Conservation (phyloP, 2,888 invertebrate species). For the Zonitis immaculata region DNA sequence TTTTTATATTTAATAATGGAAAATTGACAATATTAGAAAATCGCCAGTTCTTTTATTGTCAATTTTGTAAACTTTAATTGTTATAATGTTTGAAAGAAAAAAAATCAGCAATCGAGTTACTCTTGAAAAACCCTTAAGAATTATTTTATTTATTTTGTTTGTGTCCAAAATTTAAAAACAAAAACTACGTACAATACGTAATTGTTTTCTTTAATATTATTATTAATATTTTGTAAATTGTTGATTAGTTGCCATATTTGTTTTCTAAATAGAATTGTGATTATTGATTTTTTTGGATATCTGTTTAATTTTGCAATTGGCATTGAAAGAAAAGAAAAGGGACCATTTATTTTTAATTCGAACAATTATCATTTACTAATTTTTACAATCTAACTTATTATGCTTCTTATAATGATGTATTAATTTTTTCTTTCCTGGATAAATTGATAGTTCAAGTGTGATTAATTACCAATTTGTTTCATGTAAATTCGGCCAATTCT, state of each 20-base stretch:
- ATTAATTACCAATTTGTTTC: conserved; percentile 41
- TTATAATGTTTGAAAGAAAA: not conserved
- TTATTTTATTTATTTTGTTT: conserved; percentile 8
- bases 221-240: conserved; percentile 19
- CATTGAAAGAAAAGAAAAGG: conserved; percentile 37
- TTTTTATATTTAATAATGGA: conserved; percentile 40
- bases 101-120: not conserved
- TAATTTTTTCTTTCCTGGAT: conserved; percentile 19
- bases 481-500: conserved; percentile 30
- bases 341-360: conserved; percentile 42
- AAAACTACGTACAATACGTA: conserved; percentile 1
- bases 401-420: conserved; percentile 24
- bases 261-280: conserved; percentile 25
- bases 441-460: conserved; percentile 21
- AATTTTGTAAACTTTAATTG: not conserved
- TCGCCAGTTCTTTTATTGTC: conserved; percentile 37
- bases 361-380: conserved; percentile 40
- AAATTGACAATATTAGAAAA: conserved; percentile 18
- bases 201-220: conserved; percentile 8
- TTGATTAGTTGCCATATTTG: conserved; percentile 40
- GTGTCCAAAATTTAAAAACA: not conserved
- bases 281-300: conserved; percentile 22
- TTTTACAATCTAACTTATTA: conserved; percentile 32
- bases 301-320: conserved; percentile 29
- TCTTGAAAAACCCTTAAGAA: too few species aligned